A percentile compares a stretch with the other conserved stretches of the same genome.
Evolutionary conservation across 1,140 invertebrate genomes (phyloP).

Genomic region (Laupala kohalensis): DNA sequence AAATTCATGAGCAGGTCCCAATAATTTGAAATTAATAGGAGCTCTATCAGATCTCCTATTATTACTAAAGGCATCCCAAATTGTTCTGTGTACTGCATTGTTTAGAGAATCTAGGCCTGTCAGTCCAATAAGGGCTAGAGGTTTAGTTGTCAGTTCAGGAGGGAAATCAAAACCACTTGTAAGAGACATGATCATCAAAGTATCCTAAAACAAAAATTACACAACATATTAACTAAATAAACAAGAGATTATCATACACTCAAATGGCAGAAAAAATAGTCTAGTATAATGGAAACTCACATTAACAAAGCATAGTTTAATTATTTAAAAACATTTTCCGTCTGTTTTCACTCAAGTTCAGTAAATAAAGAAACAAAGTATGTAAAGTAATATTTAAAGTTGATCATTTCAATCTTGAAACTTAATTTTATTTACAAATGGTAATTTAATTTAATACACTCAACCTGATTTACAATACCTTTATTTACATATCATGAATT

Average conservation of each 20-base stretch:
- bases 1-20: conserved; percentile 68
- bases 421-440: no score
- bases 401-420: no score
- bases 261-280: no score
- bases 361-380: no score
- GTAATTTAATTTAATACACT: no score
- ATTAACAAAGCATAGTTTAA: not conserved
- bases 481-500: no score
- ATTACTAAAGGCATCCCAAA: conserved; percentile 85
- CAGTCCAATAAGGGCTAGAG: conserved; percentile 70
- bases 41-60: conserved; percentile 65
- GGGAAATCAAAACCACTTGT: conserved; percentile 46
- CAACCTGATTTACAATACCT: no score
- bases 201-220: not conserved
- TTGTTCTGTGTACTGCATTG: conserved; percentile 74
- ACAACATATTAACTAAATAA: no score
- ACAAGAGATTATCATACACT: no score
- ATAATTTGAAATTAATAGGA: conserved; percentile 72
- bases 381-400: no score
- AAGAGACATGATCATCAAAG: not conserved
- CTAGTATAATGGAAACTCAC: no score
- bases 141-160: conserved; percentile 58
- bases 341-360: no score
- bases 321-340: not conserved
- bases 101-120: conserved; percentile 71